Base-by-base conservation (phyloP, 2,113 vertebrate genomes). In the Rousettus leschenaultii region DNA sequence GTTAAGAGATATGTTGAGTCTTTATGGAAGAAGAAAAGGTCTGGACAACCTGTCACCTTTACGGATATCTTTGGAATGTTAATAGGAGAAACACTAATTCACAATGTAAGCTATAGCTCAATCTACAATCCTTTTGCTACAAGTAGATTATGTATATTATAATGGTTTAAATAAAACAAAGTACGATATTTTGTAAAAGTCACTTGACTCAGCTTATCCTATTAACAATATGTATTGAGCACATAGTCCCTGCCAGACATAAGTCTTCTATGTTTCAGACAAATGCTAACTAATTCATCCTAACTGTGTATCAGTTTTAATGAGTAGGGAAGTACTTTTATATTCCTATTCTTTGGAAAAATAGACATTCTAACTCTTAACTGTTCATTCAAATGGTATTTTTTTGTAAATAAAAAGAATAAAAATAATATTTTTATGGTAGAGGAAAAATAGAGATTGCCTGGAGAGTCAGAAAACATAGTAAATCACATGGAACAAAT, bases 11-110 rank as follows among this genome's bases (percentile, higher is more conserved):
- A 99, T 38, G 98, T 99, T 55, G 99, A 99, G 96, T 99, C 99
- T 4, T 98, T 99, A 77, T 99, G 99, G 99, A 99, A 98, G 97
- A 99, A 99, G 97, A 99, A 99, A 95, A 99, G 99, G n/a, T 98
- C 97, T 0, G 99, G 99, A 3, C 99, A 99, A 91, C 99, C 99
- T 0, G 99, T 99, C 96, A 99, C 99, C n/a, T 99, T 99, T 97
- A 99, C 99, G 0, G 99, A 99, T 96, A 98, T 99, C 93, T 99
- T 99, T 8, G 99, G 99, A 78, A 99, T 99, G 99, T 98, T 99
- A 78, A 99, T 99, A 79, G 99, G 99, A 96, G 99, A 99, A 98
- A 99, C 99, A 0, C 99, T 99, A 18, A 99, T 99, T 97, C 99
- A 99, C 18, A 97, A 99, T 79, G 99, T 99, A 98, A 98, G 99